phyloP scores from a whole-genome alignment of 1,140 invertebrate species.

The Lucilia cuprina region DNA sequence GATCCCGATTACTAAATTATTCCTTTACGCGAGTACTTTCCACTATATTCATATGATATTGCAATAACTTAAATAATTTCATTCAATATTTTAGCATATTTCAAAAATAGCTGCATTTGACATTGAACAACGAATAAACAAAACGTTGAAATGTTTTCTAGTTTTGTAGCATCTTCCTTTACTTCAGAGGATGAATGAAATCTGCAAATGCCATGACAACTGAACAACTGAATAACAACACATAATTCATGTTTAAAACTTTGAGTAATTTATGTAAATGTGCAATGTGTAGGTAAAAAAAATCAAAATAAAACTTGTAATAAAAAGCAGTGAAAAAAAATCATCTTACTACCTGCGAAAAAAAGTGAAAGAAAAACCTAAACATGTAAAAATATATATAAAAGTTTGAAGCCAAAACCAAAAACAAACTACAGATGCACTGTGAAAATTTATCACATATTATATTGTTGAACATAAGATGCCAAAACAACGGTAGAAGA shows the following conservation, averaged over 20 bases:
- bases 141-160: background rate
- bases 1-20: too few species aligned
- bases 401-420: background rate
- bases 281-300: background rate
- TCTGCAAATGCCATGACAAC: background rate
- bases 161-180: background rate
- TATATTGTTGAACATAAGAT: background rate
- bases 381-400: background rate
- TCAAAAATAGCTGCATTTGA: background rate
- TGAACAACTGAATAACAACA: background rate
- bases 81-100: background rate
- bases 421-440: background rate
- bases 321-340: background rate
- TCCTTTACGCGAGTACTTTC: too few species aligned
- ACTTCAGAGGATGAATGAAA: background rate
- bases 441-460: background rate
- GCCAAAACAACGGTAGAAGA: background rate
- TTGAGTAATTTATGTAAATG: constrained; percentile 10
- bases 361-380: background rate
- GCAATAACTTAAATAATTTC: background rate
- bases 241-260: constrained; percentile 9
- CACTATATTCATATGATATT: too few species aligned
- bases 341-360: background rate
- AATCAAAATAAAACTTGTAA: background rate
- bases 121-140: background rate